Evolutionary conservation across 2,113 vertebrate species (phyloP).

Genomic region (Anguilla rostrata): DNA sequence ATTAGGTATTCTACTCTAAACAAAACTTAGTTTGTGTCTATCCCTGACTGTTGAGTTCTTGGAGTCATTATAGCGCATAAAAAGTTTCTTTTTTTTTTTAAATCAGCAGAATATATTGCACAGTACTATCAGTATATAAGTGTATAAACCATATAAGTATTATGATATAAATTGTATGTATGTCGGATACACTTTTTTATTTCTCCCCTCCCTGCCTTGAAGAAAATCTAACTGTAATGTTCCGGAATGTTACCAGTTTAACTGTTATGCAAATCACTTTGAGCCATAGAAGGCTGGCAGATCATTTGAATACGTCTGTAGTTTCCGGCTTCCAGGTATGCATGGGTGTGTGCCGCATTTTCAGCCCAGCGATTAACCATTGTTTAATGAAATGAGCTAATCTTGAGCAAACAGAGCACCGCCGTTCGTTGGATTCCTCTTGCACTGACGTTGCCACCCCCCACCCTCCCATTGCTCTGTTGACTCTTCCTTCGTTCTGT

Average conservation of each 20-base stretch:
- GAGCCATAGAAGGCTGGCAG: neutral
- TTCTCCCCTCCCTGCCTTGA: neutral
- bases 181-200: no score
- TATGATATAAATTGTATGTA: no score
- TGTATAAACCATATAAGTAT: no score
- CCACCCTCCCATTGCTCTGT: conserved; percentile 35
- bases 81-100: no score
- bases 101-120: no score
- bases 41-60: no score
- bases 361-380: conserved; percentile 51
- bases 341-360: neutral
- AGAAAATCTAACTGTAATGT: neutral
- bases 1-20: no score
- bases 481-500: conserved; percentile 49
- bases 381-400: conserved; percentile 43
- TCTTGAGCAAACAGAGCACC: neutral
- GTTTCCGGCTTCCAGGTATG: conserved; percentile 8
- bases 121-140: no score
- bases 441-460: neutral
- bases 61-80: no score
- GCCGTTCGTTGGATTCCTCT: neutral
- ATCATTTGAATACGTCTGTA: neutral
- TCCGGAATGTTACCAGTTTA: neutral
- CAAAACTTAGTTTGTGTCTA: neutral
- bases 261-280: conserved; percentile 5